Base-by-base conservation (phyloP, 2,113 vertebrate species). In the Apteryx mantelli region DNA sequence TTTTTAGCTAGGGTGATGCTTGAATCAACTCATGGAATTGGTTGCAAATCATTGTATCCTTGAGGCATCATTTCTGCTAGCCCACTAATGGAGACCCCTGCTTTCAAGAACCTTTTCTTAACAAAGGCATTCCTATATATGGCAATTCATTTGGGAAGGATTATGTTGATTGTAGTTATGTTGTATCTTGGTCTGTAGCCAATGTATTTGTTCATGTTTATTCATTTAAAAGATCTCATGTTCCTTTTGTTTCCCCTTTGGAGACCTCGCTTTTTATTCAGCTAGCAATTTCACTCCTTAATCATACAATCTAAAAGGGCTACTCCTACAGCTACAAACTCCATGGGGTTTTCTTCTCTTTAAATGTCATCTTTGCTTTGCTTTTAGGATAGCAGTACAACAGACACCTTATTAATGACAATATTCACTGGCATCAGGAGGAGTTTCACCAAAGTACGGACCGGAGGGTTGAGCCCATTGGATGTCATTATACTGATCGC, bases 121-220 rank as follows among this genome's bases (percentile, higher is more conserved):
- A 84, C 26, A 87, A 94, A 81, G 38, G 26, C 44, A 58, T 86
- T 82, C 53, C 16, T 46, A 61, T 92, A 88, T 28, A 87, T 13
- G 53, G 53, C 91, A 88, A 94, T 96, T 96, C 53, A 95, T 94
- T 95, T 91, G 91, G 56, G 58, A 92, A 75, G 44, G 90, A 93
- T 95, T 97, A 93, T 52, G 44, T 21, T 86, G 61, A 84, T n/a
- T 63, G 82, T 74, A 85, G 58, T 76, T 91, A 93, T 80, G n/a
- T 36, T 46, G 16, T 77, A 60, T 30, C 76, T 80, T 95, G 92
- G 88, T 96, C 76, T 38, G 3, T 22, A 87, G 92, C 94, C 92
- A 97, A 94, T 12, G n/a, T 48, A 95, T 91, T 95, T 53, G 89
- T 96, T 97, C 94, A 94, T 96, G 92, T 96, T 97, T 92, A 93